Conservation (phyloP, 2,797 vertebrate genomes). For the Phalloptychus januarius region DNA sequence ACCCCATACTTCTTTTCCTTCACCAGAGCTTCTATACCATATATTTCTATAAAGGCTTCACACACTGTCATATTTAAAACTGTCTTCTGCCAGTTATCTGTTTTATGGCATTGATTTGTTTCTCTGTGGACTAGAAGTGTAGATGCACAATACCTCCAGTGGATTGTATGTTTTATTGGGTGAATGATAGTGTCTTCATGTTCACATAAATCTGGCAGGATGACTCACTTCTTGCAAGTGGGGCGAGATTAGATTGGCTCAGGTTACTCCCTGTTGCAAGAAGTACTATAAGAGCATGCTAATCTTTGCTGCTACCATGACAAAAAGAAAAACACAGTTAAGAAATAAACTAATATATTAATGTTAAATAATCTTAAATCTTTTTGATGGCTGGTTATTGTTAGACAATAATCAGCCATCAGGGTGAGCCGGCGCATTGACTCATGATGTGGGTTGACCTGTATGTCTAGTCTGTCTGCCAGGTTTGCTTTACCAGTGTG, state of each 20-base stretch:
- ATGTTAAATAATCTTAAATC: background rate
- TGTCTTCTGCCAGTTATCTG: background rate
- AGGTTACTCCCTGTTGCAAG: slow-evolving; percentile 31
- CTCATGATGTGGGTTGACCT: slow-evolving; percentile 28
- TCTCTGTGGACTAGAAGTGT: background rate
- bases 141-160: background rate
- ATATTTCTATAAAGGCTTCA: background rate
- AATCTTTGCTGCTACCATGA: slow-evolving; percentile 11
- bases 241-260: slow-evolving; percentile 27
- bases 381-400: background rate
- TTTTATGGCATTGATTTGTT: background rate
- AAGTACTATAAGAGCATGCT: slow-evolving; percentile 16
- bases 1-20: background rate
- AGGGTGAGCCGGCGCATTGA: background rate
- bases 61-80: background rate
- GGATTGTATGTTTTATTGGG: slow-evolving; percentile 1
- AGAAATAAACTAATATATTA: background rate
- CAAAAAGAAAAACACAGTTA: slow-evolving; percentile 14
- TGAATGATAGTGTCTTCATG: slow-evolving; percentile 23
- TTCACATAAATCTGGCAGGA: slow-evolving; percentile 27
- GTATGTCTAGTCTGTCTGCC: slow-evolving; percentile 18
- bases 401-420: slow-evolving; percentile 9
- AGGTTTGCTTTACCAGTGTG: slow-evolving; percentile 14
- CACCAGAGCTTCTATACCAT: background rate
- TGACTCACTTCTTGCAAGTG: slow-evolving; percentile 64